phyloP scores from a whole-genome alignment of 2,113 vertebrate genomes.

The Melanotaenia duboulayi region DNA sequence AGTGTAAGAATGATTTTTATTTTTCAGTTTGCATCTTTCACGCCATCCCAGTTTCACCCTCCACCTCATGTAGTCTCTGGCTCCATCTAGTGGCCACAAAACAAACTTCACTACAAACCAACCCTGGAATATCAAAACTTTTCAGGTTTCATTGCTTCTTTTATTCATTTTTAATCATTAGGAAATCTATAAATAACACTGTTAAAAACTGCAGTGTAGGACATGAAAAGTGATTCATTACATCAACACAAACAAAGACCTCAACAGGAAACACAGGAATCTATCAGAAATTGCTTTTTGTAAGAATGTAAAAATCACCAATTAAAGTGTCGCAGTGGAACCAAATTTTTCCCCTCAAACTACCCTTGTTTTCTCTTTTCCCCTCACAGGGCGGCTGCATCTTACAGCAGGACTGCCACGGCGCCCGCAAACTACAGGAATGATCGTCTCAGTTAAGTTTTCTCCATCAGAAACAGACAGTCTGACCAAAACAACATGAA shows the following conservation, averaged over 20 bases:
- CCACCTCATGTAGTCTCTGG: conserved; percentile 11
- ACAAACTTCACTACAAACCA: neutral
- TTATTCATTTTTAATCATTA: conserved; percentile 67
- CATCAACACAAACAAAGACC: conserved; percentile 6
- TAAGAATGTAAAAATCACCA: conserved; percentile 18
- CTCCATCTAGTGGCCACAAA: conserved; percentile 71
- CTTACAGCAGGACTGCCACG: too few species aligned
- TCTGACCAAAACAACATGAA: conserved; percentile 21
- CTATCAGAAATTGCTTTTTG: too few species aligned
- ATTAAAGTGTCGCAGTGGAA: too few species aligned
- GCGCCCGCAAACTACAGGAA: too few species aligned
- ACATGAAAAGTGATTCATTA: conserved; percentile 46
- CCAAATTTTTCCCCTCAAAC: too few species aligned
- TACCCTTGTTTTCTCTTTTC: too few species aligned
- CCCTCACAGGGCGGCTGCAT: too few species aligned
- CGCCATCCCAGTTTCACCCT: too few species aligned
- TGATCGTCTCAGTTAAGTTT: too few species aligned
- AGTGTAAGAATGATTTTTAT: too few species aligned
- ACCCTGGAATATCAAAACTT: neutral
- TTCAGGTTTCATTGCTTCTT: conserved; percentile 4
- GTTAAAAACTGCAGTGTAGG: conserved; percentile 56
- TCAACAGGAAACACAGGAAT: conserved; percentile 39
- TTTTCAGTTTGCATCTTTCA: too few species aligned
- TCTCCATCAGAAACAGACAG: too few species aligned
- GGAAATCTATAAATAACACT: conserved; percentile 64